Evolutionary conservation across 2,797 vertebrate species (phyloP).

Genomic region (Rhynchonycteris naso): DNA sequence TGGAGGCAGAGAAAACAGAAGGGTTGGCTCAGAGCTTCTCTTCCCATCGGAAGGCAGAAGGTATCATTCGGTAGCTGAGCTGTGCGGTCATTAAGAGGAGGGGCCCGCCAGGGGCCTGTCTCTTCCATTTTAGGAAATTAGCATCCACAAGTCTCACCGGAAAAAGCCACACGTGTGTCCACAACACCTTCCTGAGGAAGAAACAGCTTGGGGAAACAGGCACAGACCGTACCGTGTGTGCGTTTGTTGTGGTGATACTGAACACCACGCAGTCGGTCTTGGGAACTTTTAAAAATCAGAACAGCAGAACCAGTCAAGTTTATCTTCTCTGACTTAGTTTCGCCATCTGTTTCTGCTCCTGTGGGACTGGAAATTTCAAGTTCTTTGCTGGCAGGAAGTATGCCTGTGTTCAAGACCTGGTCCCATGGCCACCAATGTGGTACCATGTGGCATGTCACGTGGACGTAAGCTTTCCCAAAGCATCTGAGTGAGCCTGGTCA

Average conservation of each 20-base stretch:
- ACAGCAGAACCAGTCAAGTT: background rate
- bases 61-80: background rate
- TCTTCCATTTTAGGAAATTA: background rate
- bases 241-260: background rate
- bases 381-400: background rate
- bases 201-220: background rate
- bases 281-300: background rate
- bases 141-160: background rate
- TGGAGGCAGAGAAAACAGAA: background rate
- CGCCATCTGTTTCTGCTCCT: background rate
- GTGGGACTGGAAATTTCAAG: background rate
- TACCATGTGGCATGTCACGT: accelerated
- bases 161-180: background rate
- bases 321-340: background rate
- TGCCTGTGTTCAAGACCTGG: background rate
- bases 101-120: background rate
- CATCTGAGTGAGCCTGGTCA: background rate
- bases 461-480: background rate
- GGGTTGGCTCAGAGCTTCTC: background rate
- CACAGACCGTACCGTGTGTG: accelerated
- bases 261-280: background rate
- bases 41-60: background rate
- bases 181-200: background rate
- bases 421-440: background rate
- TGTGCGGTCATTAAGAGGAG: background rate